Percentiles rank a stretch among this genome's conserved stretches.
These are phyloP conservation scores for Diglossa cyanea DNA, from an alignment of 2,797 vertebrate species.

Conservation along the genomic window DNA sequence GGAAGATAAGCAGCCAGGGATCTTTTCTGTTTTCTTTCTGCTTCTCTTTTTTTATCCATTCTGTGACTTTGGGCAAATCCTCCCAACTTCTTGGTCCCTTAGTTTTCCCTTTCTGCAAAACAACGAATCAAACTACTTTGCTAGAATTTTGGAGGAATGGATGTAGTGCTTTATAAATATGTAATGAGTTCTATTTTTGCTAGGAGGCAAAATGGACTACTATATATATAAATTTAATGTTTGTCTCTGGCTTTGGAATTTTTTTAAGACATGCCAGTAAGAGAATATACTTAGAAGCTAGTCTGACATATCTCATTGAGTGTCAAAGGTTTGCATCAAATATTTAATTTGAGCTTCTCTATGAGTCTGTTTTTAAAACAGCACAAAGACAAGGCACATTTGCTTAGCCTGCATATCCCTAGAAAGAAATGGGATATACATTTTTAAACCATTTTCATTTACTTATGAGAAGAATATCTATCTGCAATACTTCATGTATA, in stretches of 20 bases:
- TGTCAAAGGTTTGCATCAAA: neutral
- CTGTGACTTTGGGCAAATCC: neutral
- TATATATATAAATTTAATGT: neutral
- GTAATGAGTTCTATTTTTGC: neutral
- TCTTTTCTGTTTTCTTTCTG: neutral
- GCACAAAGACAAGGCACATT: neutral
- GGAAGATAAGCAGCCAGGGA: neutral
- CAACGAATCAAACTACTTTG: neutral
- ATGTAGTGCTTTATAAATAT: neutral
- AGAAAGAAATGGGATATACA: neutral
- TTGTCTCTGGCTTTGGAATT: neutral
- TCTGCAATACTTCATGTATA: neutral
- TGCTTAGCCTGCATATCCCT: neutral
- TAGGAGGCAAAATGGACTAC: neutral
- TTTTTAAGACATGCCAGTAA: neutral
- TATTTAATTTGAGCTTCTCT: neutral
- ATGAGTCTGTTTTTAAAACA: neutral
- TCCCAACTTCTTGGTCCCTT: neutral
- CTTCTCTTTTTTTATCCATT: neutral
- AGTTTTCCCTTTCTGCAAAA: neutral
- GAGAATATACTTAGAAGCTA: neutral
- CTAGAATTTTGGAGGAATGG: neutral
- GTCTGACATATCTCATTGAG: neutral
- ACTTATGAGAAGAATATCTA: neutral
- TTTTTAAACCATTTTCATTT: slow-evolving; percentile 19